Percentiles rank a stretch among this genome's conserved stretches.
Conservation (phyloP, 1,140 invertebrate genomes). For the Achatina immaculata region DNA sequence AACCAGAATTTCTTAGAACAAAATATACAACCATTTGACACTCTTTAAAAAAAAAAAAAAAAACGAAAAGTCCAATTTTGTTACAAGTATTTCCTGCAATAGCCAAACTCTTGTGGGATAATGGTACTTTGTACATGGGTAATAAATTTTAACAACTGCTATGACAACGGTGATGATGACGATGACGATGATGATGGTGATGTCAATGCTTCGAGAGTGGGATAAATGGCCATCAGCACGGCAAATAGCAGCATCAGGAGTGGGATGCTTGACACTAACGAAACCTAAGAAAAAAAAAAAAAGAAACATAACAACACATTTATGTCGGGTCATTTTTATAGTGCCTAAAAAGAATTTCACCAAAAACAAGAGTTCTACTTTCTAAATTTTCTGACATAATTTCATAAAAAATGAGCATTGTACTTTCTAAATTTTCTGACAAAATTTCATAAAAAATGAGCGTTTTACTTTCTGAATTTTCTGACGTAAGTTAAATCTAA, state of each 20-base stretch:
- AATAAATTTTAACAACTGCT: slow-evolving; percentile 21
- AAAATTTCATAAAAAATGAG: no score
- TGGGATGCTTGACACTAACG: slow-evolving; percentile 70
- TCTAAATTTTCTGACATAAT: no score
- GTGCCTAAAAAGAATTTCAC: no score
- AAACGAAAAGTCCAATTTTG: background rate
- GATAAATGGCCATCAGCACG: slow-evolving; percentile 70
- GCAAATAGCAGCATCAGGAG: slow-evolving; percentile 70
- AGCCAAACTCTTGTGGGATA: background rate
- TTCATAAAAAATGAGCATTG: no score
- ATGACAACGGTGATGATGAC: slow-evolving; percentile 65
- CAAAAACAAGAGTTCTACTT: no score
- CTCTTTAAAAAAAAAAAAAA: no score
- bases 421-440: no score
- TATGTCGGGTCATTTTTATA: no score
- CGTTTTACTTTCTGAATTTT: no score
- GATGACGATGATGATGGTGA: slow-evolving; percentile 68
- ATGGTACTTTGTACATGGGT: background rate
- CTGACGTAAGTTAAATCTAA: no score
- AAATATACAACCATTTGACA: background rate
- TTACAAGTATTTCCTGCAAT: background rate
- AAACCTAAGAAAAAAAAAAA: slow-evolving; percentile 68
- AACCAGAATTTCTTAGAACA: no score
- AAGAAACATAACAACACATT: no score
- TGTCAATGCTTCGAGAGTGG: slow-evolving; percentile 67